phyloP scores from a whole-genome alignment of 2,888 invertebrate species.

The Prenolepis imparis region DNA sequence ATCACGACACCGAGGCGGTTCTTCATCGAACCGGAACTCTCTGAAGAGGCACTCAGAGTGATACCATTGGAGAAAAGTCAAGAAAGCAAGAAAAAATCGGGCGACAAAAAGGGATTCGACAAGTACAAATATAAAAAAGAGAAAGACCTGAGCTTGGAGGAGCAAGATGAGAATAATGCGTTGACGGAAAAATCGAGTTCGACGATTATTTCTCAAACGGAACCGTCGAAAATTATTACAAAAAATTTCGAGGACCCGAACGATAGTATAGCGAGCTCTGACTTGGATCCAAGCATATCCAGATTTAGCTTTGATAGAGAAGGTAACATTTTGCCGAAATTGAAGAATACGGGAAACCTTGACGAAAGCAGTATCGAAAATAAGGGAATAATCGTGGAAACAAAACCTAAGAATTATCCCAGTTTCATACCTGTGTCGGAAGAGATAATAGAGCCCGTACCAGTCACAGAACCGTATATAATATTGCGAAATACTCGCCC shows the following conservation, averaged over 20 bases:
- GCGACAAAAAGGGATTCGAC: constrained; percentile 72
- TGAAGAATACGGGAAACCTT: constrained; percentile 71
- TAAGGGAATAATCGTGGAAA: background rate
- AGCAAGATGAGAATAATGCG: constrained; percentile 61
- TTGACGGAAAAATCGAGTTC: constrained; percentile 53
- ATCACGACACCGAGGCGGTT: constrained; percentile 69
- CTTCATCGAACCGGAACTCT: constrained; percentile 63
- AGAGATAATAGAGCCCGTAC: constrained; percentile 74
- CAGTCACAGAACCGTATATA: constrained; percentile 70
- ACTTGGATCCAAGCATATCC: constrained; percentile 22
- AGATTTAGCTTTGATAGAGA: constrained; percentile 56
- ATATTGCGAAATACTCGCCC: constrained; percentile 61
- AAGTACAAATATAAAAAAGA: constrained; percentile 76
- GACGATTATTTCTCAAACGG: constrained; percentile 37
- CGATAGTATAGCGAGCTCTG: constrained; percentile 41
- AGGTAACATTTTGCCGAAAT: constrained; percentile 61
- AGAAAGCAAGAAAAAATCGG: constrained; percentile 68
- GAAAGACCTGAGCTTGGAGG: constrained; percentile 72
- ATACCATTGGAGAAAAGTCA: constrained; percentile 79
- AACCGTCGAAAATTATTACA: constrained; percentile 23
- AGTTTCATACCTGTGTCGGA: constrained; percentile 83
- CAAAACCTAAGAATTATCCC: constrained; percentile 68
- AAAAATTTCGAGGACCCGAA: constrained; percentile 21
- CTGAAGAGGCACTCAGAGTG: constrained; percentile 80
- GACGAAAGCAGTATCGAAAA: constrained; percentile 42